Conservation (phyloP, 1,140 invertebrate genomes). For the Drosophila nebulosa region DNA sequence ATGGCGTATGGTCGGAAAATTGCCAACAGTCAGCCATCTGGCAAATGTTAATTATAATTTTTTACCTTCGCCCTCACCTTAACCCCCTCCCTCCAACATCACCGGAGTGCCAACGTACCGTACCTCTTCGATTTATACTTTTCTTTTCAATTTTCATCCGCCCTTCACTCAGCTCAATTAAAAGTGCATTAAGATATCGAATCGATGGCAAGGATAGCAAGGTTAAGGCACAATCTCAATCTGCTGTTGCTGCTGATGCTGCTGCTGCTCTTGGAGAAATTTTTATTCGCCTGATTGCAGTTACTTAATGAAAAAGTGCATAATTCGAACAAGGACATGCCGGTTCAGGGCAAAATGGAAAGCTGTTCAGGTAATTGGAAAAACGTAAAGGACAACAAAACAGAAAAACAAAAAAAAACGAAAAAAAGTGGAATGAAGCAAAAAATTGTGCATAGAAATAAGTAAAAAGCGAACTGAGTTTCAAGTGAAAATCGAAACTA, state of each 20-base stretch:
- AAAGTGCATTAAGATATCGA: slow-evolving; percentile 66
- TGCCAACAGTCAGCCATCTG: slow-evolving; percentile 50
- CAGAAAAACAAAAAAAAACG: no score
- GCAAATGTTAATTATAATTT: slow-evolving; percentile 72
- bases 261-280: slow-evolving; percentile 36
- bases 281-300: slow-evolving; percentile 67
- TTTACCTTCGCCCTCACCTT: not conserved
- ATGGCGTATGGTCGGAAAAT: slow-evolving; percentile 50
- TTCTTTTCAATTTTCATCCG: slow-evolving; percentile 18
- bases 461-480: not conserved
- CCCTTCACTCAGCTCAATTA: slow-evolving; percentile 56
- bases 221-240: slow-evolving; percentile 55
- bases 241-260: slow-evolving; percentile 23
- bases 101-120: not conserved
- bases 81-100: no score
- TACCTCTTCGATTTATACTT: slow-evolving; percentile 44
- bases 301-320: slow-evolving; percentile 75
- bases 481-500: not conserved
- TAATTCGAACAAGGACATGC: slow-evolving; percentile 48
- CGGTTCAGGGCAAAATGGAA: slow-evolving; percentile 11
- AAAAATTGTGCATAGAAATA: not conserved
- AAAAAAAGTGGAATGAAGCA: no score
- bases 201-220: slow-evolving; percentile 33
- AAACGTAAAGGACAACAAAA: not conserved
- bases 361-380: not conserved